Evolutionary conservation across 1,140 invertebrate genomes (phyloP).

Genomic region (Drosophila kikkawai): DNA sequence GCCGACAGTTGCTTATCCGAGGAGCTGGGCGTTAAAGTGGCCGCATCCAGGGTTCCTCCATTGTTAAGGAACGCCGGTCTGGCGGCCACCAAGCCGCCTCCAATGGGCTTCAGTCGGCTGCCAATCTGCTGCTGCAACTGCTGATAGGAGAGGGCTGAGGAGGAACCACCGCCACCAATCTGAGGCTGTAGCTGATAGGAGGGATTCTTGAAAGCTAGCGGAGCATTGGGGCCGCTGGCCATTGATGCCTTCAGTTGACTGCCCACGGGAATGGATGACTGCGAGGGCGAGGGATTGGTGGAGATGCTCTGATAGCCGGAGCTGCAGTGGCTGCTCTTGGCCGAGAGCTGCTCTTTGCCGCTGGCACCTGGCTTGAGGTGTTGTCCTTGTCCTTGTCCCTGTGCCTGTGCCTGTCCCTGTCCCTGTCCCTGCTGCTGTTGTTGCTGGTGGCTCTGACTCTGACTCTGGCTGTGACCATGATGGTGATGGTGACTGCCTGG

Average conservation of each 20-base stretch:
- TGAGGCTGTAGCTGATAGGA: slow-evolving; percentile 90
- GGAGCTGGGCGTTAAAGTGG: slow-evolving; percentile 81
- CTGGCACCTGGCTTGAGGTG: slow-evolving; percentile 68
- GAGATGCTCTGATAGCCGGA: slow-evolving; percentile 96
- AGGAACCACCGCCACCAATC: not conserved
- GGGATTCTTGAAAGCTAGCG: slow-evolving; percentile 94
- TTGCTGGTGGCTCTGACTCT: slow-evolving; percentile 67
- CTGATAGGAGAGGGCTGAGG: slow-evolving; percentile 8
- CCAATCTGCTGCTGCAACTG: slow-evolving; percentile 44
- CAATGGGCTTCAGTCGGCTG: slow-evolving; percentile 60
- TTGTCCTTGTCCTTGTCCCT: slow-evolving; percentile 32
- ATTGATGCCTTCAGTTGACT: slow-evolving; percentile 53
- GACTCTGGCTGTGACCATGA: slow-evolving; percentile 60
- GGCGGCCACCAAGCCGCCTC: slow-evolving; percentile 72
- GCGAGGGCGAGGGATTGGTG: slow-evolving; percentile 90
- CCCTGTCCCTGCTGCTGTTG: too few relatives aligned
- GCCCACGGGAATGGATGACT: slow-evolving; percentile 95
- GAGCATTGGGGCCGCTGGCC: slow-evolving; percentile 81
- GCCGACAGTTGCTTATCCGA: slow-evolving; percentile 80
- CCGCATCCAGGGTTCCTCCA: slow-evolving; percentile 63
- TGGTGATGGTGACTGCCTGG: slow-evolving; percentile 25
- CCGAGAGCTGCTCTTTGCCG: slow-evolving; percentile 86
- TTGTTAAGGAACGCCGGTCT: slow-evolving; percentile 75
- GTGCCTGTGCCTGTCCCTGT: slow-evolving; percentile 10
- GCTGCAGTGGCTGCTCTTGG: slow-evolving; percentile 91